These are phyloP conservation scores for Chouioia cunea DNA, from an alignment of 2,888 invertebrate species.

Conservation along the genomic window DNA sequence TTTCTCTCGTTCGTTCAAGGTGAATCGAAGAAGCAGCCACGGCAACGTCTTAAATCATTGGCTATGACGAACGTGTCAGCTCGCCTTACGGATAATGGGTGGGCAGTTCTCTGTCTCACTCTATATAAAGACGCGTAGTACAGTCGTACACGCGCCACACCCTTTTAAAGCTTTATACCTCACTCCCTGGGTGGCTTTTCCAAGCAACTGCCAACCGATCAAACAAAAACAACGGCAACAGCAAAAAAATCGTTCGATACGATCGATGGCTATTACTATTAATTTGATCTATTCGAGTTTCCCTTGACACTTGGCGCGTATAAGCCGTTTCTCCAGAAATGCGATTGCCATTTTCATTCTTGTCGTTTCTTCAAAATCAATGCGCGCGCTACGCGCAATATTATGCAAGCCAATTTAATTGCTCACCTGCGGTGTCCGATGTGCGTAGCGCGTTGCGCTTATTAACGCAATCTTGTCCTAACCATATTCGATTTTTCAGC, in stretches of 20 bases:
- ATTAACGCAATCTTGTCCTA: no score
- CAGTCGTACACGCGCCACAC: conserved; percentile 34
- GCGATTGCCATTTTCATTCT: no score
- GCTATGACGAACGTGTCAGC: conserved; percentile 38
- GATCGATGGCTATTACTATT: conserved; percentile 27
- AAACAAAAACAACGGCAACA: conserved; percentile 11
- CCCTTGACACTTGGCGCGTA: no score
- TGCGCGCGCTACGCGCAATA: no score
- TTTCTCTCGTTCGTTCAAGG: conserved; percentile 30
- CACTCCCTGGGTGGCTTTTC: conserved; percentile 43
- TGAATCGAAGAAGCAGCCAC: conserved; percentile 22
- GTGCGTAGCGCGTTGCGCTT: no score
- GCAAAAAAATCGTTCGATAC: conserved; percentile 41
- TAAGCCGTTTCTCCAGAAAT: no score
- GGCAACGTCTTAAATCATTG: conserved; percentile 33
- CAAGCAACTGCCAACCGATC: conserved; percentile 26
- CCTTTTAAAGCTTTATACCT: conserved; percentile 45
- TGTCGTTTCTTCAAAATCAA: no score
- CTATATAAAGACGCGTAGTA: conserved; percentile 47
- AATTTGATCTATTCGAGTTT: neutral
- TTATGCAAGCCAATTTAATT: no score
- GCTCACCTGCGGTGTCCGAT: no score
- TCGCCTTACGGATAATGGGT: conserved; percentile 19
- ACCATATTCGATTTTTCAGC: no score
- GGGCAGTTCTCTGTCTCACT: neutral